Evolutionary conservation across 2,797 vertebrate genomes (phyloP).

Genomic region (Pangasius macronema): DNA sequence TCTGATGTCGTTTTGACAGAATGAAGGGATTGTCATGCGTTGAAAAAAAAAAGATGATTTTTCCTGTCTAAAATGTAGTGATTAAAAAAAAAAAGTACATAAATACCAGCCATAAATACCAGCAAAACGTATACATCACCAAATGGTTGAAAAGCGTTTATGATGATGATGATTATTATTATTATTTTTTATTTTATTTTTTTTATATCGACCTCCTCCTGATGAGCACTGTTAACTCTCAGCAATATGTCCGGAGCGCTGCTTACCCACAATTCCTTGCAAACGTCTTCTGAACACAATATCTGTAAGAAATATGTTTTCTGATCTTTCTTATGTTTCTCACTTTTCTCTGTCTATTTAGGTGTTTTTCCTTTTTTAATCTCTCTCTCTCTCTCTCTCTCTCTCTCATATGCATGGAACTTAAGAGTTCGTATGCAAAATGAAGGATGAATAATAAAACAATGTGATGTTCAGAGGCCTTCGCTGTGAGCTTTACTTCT

Average conservation of each 20-base stretch:
- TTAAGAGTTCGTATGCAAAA: constrained; percentile 74
- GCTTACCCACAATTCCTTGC: constrained; percentile 62
- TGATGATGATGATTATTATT: constrained; percentile 34
- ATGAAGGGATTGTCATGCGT: neutral
- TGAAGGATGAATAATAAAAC: constrained; percentile 52
- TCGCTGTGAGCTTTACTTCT: neutral
- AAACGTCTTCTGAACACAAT: constrained; percentile 61
- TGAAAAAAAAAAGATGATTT: neutral
- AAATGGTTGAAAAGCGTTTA: constrained; percentile 46
- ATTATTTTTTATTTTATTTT: constrained; percentile 48
- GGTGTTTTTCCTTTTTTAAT: neutral
- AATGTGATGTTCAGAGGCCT: neutral
- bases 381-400: constrained; percentile 37
- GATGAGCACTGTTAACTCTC: constrained; percentile 66
- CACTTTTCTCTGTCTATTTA: neutral
- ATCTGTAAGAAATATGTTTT: constrained; percentile 60
- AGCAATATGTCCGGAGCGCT: constrained; percentile 66
- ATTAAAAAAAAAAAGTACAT: neutral
- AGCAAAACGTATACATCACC: neutral
- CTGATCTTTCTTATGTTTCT: constrained; percentile 24
- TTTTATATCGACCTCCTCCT: constrained; percentile 61
- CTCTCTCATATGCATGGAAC: constrained; percentile 72
- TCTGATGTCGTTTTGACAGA: neutral
- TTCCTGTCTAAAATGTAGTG: no score
- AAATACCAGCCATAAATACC: neutral